These are phyloP conservation scores for Sycophila sp. DNA, from an alignment of 1,140 invertebrate species.

Conservation along the genomic window DNA sequence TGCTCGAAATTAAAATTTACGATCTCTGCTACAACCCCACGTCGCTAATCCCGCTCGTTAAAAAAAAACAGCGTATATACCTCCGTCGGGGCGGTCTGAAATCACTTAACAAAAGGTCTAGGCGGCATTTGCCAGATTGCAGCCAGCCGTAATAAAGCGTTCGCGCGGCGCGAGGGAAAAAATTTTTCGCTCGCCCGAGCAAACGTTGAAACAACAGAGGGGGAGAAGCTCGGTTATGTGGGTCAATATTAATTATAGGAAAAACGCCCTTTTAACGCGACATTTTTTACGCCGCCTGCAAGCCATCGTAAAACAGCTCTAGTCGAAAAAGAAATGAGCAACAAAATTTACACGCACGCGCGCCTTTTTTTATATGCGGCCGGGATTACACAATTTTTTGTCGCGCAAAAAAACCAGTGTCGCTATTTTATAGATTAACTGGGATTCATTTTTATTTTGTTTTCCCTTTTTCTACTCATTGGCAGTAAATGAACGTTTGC, in stretches of 20 bases:
- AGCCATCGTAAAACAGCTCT: background rate
- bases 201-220: background rate
- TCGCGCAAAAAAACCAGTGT: too few species aligned
- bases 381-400: background rate
- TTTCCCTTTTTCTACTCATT: too few species aligned
- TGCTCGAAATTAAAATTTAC: slow-evolving; percentile 38
- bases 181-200: background rate
- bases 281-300: background rate
- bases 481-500: too few species aligned
- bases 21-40: slow-evolving; percentile 10
- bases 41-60: slow-evolving; percentile 29
- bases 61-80: too few species aligned
- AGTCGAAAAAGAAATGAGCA: too few species aligned
- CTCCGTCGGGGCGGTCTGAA: background rate
- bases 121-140: slow-evolving; percentile 23
- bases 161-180: background rate
- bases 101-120: slow-evolving; percentile 28
- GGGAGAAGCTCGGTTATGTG: background rate
- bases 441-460: too few species aligned
- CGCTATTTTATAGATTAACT: too few species aligned
- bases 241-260: slow-evolving; percentile 12
- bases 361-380: background rate
- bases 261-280: background rate
- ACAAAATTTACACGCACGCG: background rate
- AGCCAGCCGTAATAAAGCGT: background rate